Evolutionary conservation across 2,113 vertebrate genomes (phyloP).

Genomic region (Xiphophorus hellerii): DNA sequence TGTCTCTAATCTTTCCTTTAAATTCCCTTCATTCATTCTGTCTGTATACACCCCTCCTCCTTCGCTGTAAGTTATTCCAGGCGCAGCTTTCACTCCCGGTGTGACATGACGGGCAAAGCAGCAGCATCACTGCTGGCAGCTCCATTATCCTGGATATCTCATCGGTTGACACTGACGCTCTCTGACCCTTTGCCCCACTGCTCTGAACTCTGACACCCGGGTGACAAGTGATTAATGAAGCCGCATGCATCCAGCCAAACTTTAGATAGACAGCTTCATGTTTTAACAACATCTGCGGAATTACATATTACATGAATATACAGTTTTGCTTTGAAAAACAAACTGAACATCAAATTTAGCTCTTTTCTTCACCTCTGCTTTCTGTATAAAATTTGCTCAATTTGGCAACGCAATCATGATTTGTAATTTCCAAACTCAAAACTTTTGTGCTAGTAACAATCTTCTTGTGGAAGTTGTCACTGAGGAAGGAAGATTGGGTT

Average conservation of each 20-base stretch:
- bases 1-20: constrained; percentile 63
- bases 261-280: background rate
- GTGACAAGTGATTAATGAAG: constrained; percentile 56
- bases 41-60: constrained; percentile 18
- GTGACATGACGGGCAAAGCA: constrained; percentile 43
- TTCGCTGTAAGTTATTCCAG: constrained; percentile 39
- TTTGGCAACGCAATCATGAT: background rate
- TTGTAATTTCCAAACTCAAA: background rate
- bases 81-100: constrained; percentile 21
- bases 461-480: background rate
- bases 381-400: background rate
- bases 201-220: constrained; percentile 53
- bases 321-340: background rate
- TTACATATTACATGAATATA: background rate
- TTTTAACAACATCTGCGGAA: background rate
- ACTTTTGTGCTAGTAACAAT: background rate
- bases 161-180: constrained; percentile 46
- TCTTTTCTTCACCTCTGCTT: background rate
- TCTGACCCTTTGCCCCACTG: constrained; percentile 56
- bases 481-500: background rate
- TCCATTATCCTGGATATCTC: constrained; percentile 72
- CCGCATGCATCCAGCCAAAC: background rate
- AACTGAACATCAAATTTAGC: background rate
- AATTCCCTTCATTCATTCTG: constrained; percentile 62
- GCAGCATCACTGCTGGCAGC: constrained; percentile 43